Base-by-base conservation (phyloP, 1,140 invertebrate species). In the Popillia japonica region DNA sequence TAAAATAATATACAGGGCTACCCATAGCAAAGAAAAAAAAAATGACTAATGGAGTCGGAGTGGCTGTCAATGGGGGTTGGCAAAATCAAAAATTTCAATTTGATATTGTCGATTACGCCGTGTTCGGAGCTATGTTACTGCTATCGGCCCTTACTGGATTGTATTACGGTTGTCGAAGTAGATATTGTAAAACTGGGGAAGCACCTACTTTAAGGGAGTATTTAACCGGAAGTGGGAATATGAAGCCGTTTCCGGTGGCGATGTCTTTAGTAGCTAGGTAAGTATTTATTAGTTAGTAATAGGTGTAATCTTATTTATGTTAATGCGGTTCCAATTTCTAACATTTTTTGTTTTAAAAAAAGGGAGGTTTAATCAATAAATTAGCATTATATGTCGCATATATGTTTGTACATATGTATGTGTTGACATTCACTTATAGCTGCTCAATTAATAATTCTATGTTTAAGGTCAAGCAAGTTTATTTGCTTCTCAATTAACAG, bases 261-360 rank as follows among this genome's bases (percentile, higher is more conserved):
- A 92, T 95, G 88, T 95, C 94, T 0, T 87, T 96, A 34, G 90
- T 96, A 81, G 93, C 93, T 55, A 95, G 93, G 94, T 95, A 87
- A 87, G 79, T n/a, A n/a, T n/a, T n/a, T n/a, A n/a, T n/a, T n/a
- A n/a, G n/a, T n/a, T n/a, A n/a, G n/a, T n/a, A n/a, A n/a, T n/a
- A n/a, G n/a, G n/a, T n/a, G n/a, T n/a, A n/a, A n/a, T n/a, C n/a
- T n/a, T n/a, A n/a, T n/a, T n/a, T n/a, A n/a, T n/a, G n/a, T n/a
- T n/a, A n/a, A n/a, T n/a, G n/a, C n/a, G n/a, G n/a, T n/a, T n/a
- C n/a, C n/a, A n/a, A n/a, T n/a, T n/a, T n/a, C n/a, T n/a, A n/a
- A n/a, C n/a, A n/a, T n/a, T n/a, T n/a, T n/a, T n/a, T n/a, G n/a
- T n/a, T n/a, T n/a, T n/a, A n/a, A n/a, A n/a, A n/a, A 48, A 48